phyloP scores from a whole-genome alignment of 2,888 invertebrate genomes.

The Pedicia rivosa region DNA sequence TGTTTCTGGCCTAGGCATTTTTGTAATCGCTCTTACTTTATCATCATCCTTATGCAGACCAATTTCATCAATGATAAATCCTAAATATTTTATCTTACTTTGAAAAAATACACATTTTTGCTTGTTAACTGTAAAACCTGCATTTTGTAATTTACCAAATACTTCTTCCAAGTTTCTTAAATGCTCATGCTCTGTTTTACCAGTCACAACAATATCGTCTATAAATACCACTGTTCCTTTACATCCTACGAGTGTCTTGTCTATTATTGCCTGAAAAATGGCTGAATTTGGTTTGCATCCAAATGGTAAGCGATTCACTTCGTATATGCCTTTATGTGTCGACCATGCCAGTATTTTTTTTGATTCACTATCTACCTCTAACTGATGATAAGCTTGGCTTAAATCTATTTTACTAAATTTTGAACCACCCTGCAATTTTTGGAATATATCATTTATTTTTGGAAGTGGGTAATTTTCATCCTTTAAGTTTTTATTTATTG shows the following conservation, averaged over 20 bases:
- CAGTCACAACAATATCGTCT: constrained; percentile 10
- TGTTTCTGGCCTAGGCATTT: constrained; percentile 7
- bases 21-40: constrained; percentile 6
- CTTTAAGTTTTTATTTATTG: neutral
- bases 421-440: neutral
- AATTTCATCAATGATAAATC: constrained; percentile 17
- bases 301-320: constrained; percentile 8
- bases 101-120: constrained; percentile 19
- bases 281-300: constrained; percentile 11
- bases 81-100: constrained; percentile 16
- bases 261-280: too few species aligned
- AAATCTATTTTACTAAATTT: constrained; percentile 1
- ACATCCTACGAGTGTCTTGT: constrained; percentile 13
- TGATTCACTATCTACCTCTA: constrained; percentile 7
- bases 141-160: constrained; percentile 11
- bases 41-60: constrained; percentile 6
- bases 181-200: constrained; percentile 5
- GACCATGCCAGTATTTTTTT: constrained; percentile 12
- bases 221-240: constrained; percentile 9
- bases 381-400: constrained; percentile 8
- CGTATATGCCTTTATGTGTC: constrained; percentile 10
- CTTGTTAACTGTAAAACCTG: constrained; percentile 16
- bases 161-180: constrained; percentile 14
- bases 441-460: neutral
- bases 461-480: constrained; percentile 3